phyloP scores from a whole-genome alignment of 2,797 vertebrate genomes.

The Hirundo rustica region DNA sequence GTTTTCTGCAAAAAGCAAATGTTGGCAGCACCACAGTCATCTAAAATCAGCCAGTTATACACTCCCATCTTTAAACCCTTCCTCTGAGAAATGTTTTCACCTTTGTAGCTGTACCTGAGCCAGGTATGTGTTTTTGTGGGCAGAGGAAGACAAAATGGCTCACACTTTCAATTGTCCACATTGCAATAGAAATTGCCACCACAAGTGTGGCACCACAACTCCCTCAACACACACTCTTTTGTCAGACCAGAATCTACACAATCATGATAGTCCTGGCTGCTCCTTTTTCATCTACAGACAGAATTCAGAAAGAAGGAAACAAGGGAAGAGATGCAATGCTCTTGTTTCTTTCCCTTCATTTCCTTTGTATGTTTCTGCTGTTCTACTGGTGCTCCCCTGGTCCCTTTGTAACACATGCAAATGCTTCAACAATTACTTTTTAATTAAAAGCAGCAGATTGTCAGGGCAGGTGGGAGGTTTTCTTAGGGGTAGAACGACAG shows the following conservation, averaged over 20 bases:
- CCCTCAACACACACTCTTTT: neutral
- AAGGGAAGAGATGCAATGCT: neutral
- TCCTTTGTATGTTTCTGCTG: neutral
- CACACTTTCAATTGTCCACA: neutral
- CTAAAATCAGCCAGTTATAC: neutral
- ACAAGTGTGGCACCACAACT: neutral
- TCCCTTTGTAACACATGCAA: neutral
- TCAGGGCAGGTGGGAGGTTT: neutral
- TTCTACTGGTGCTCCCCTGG: neutral
- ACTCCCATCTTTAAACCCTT: neutral
- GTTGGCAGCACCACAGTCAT: neutral
- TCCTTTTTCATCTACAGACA: neutral
- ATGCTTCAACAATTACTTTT: neutral
- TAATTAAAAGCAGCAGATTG: neutral
- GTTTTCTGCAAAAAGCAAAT: neutral
- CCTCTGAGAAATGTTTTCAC: neutral
- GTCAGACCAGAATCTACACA: neutral
- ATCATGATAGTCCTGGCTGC: neutral
- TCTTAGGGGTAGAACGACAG: neutral
- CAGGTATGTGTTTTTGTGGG: neutral
- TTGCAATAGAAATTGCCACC: neutral
- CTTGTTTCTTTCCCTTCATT: neutral
- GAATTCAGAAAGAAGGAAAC: neutral
- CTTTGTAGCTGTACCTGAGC: neutral
- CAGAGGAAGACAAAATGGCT: neutral